Conservation (phyloP, 2,797 vertebrate species). For the Lycodopsis pacificus region DNA sequence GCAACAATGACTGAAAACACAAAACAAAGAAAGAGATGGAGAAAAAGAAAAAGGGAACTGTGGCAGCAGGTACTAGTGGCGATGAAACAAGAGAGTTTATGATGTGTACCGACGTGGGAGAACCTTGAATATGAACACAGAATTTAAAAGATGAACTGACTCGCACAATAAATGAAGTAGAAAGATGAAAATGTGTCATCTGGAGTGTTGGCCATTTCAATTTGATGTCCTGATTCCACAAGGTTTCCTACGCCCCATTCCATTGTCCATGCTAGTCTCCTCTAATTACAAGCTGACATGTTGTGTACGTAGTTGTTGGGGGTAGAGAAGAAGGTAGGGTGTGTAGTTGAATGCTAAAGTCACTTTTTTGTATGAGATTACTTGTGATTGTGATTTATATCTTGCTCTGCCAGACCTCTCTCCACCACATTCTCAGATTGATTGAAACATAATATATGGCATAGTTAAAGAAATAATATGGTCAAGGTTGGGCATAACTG, state of each 20-base stretch:
- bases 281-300: conserved; percentile 11
- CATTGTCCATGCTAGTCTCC: background rate
- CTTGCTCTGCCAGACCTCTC: too few relatives aligned
- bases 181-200: conserved; percentile 31
- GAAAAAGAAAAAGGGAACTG: background rate
- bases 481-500: background rate
- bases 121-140: conserved; percentile 21
- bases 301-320: background rate
- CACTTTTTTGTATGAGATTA: too few relatives aligned
- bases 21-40: background rate
- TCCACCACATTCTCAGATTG: too few relatives aligned
- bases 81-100: conserved; percentile 12
- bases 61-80: background rate
- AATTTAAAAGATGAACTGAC: conserved; percentile 26
- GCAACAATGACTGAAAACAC: background rate
- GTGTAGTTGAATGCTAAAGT: background rate
- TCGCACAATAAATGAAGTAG: conserved; percentile 16
- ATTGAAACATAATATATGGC: too few relatives aligned
- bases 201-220: conserved; percentile 46
- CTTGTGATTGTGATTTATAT: too few relatives aligned
- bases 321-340: background rate
- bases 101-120: background rate
- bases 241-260: conserved; percentile 17
- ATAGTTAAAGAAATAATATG: background rate
- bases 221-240: conserved; percentile 21